Evolutionary conservation across 2,888 invertebrate genomes (phyloP), one percentile per base, ranked within the genome.

Genomic region (Pammene fasciana): DNA sequence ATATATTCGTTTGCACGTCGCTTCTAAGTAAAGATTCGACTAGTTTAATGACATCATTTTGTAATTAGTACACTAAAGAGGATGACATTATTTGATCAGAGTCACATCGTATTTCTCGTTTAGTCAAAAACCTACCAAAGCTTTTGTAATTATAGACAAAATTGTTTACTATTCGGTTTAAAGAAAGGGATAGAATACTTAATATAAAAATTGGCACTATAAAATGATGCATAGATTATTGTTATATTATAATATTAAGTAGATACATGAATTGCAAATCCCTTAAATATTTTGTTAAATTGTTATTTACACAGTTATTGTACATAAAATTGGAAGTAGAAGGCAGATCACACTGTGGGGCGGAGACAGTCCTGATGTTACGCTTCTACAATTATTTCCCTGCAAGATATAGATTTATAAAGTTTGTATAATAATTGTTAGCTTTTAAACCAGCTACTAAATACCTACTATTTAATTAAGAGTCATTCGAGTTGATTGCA

Each of bases 321-420:
- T 89, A 87, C 71, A 88, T 85, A 86, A 72, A 78, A 78, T 74
- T 79, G 74, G 75, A 78, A 74, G 75, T 74, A 72, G 75, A 75
- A 80, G 79, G 85, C 89, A 90, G 89, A 90, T 90, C 89, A 88
- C 78, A 79, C 82, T 79, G 82, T 84, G 79, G 80, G 77, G 79
- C 80, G 75, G 79, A 79, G 78, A 78, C 73, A 75, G 89, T 87
- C 87, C 87, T 86, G 86, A 79, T 74, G 75, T 82, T 81, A 81
- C 84, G 80, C 76, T 82, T 79, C 78, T 82, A 74, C 81, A 79
- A 79, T 78, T 75, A 79, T 76, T 76, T 75, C 76, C 73, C 75
- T 79, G 76, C 76, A 73, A 76, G 80, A 75, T 64, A 72, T 80
- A 76, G 76, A 74, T 67, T 72, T 80, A 78, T 72, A 74, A 77